Evolutionary conservation across 2,113 vertebrate genomes (phyloP), one percentile per base, ranked within the genome.

Genomic region (Lutjanus erythropterus): DNA sequence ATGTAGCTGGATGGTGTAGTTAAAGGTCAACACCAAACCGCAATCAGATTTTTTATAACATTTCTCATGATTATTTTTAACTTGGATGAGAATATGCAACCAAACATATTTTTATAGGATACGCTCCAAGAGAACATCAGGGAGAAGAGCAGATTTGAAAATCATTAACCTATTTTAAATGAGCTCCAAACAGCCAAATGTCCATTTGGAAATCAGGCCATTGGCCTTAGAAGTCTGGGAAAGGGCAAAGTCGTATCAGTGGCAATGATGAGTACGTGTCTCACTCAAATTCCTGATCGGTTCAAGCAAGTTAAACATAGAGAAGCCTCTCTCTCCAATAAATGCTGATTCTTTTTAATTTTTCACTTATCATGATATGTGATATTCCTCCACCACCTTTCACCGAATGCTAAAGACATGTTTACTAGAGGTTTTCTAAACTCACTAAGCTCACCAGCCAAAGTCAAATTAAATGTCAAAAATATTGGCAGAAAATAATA

Each of bases 141-240:
- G 16, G 39, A 0, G 55, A 42, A 62, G 19, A 19, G n/a, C 19
- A 47, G 15, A 25, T 12, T 49, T 6, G 69, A 0, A 29, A 35
- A 10, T 27, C 8, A 64, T 16, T 35, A 9, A 18, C 6, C 10
- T 1, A 29, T 55, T 46, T 65, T 8, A 0, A 18, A 60, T 64
- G 21, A 33, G 16, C 10, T 60, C 55, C 18, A 18, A 58, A 14
- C 1, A 9, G 1, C 1, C 23, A 75, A 41, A 39, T 6, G 3
- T 19, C 33, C 1, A 5, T 42, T 29, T 27, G 14, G 19, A 52
- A 71, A 55, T 39, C 27, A 27, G 61, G 44, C 7, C 49, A 18
- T 5, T 69, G 47, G 1, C 47, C 52, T 65, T 73, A 11, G 50
- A 46, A 18, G 37, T 65, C 23, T 85, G 78, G 61, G 61, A 82